These are phyloP conservation scores for Stercorarius parasiticus DNA, from an alignment of 2,113 vertebrate species.

Conservation along the genomic window DNA sequence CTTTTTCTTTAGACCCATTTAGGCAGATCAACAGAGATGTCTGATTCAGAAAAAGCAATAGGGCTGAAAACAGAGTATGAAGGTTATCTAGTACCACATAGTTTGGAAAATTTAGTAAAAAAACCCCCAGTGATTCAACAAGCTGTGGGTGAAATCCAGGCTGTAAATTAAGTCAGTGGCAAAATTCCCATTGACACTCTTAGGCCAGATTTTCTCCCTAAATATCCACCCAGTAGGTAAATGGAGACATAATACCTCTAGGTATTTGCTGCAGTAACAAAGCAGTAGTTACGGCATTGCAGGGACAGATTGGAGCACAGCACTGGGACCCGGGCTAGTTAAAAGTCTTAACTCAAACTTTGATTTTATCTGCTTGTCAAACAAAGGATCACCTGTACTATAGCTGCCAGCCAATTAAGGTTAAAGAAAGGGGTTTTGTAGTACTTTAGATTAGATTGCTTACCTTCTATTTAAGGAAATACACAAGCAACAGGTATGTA, in stretches of 20 bases:
- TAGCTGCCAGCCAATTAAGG: not conserved
- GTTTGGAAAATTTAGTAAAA: not conserved
- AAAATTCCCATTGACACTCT: not conserved
- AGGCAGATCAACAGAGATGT: not conserved
- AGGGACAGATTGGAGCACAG: not conserved
- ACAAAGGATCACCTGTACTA: not conserved
- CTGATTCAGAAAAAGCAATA: not conserved
- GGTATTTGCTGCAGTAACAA: not conserved
- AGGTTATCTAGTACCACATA: not conserved
- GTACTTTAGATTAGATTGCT: not conserved
- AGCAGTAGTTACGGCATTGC: not conserved
- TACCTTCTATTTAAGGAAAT: not conserved
- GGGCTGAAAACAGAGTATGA: not conserved
- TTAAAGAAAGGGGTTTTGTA: not conserved
- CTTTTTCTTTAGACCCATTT: not conserved
- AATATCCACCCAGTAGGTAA: not conserved
- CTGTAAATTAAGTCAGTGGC: not conserved
- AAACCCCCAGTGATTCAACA: not conserved
- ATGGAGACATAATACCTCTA: not conserved
- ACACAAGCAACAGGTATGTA: accelerated
- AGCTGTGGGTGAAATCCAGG: not conserved
- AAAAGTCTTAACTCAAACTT: not conserved
- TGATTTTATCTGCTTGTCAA: not conserved
- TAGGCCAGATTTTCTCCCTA: not conserved
- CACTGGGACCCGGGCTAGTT: not conserved